A percentile compares a stretch with the other conserved stretches of the same genome.
Conservation (phyloP, 2,113 vertebrate species). For the Chloropsis cyanopogon region DNA sequence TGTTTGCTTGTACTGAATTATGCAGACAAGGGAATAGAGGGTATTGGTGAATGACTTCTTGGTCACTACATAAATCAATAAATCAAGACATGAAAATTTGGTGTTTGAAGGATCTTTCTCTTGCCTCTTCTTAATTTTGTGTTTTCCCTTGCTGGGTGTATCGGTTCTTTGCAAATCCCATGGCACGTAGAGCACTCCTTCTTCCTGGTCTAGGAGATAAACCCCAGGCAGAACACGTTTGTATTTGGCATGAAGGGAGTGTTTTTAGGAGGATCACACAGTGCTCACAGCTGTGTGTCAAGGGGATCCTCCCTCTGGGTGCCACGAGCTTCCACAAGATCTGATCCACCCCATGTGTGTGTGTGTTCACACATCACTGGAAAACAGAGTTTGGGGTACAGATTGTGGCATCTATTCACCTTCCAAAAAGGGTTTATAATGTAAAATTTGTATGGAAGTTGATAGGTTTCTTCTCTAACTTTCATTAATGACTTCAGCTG, state of each 20-base stretch:
- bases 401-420: background rate
- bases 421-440: background rate
- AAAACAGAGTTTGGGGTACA: background rate
- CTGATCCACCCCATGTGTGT: background rate
- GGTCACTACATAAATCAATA: background rate
- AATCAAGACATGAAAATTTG: background rate
- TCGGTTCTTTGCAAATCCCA: background rate
- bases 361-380: background rate
- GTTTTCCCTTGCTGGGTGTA: background rate
- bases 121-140: background rate
- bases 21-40: background rate
- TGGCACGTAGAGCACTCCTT: background rate
- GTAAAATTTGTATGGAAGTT: background rate
- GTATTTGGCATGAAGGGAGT: background rate
- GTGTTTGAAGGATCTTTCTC: background rate
- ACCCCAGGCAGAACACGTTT: background rate
- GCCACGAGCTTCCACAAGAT: background rate
- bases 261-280: background rate
- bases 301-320: background rate
- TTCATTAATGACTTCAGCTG: background rate
- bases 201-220: background rate
- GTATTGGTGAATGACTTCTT: background rate
- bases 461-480: background rate
- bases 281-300: background rate
- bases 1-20: background rate